Evolutionary conservation across 2,113 vertebrate genomes (phyloP).

Genomic region (Passer domesticus): DNA sequence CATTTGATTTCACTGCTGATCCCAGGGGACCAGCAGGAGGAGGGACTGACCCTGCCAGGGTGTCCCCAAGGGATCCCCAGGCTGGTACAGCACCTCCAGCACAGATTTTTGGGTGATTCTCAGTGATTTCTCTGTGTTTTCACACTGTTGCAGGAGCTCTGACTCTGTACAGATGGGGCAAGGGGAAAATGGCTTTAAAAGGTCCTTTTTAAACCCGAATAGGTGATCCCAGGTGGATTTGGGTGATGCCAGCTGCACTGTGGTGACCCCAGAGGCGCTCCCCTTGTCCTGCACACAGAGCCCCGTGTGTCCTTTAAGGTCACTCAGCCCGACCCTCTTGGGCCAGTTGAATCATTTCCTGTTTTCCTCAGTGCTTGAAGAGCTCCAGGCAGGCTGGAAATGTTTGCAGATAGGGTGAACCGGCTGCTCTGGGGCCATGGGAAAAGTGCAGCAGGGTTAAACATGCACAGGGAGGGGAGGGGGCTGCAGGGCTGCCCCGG

Average conservation of each 20-base stretch:
- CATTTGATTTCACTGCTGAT: neutral
- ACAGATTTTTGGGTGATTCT: accelerated
- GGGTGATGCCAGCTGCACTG: neutral
- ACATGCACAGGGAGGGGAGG: neutral
- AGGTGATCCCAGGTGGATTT: neutral
- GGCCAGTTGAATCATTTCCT: slow-evolving; percentile 66
- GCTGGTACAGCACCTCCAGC: neutral
- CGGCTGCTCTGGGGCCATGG: neutral
- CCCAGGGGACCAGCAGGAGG: neutral
- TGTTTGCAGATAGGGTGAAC: neutral
- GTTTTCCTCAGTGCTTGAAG: slow-evolving; percentile 45
- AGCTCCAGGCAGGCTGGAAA: slow-evolving; percentile 18
- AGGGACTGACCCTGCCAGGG: neutral
- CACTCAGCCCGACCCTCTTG: neutral
- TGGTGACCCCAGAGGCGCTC: neutral
- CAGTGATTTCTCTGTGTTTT: neutral
- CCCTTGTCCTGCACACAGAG: neutral
- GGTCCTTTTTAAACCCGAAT: accelerated
- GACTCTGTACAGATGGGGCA: neutral
- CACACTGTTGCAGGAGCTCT: neutral
- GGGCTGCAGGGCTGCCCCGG: neutral
- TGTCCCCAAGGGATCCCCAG: accelerated
- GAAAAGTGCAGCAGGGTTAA: neutral
- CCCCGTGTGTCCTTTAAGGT: neutral
- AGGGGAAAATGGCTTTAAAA: neutral